These are phyloP conservation scores for Synanthedon formicaeformis DNA, from an alignment of 2,888 invertebrate species.

Conservation along the genomic window DNA sequence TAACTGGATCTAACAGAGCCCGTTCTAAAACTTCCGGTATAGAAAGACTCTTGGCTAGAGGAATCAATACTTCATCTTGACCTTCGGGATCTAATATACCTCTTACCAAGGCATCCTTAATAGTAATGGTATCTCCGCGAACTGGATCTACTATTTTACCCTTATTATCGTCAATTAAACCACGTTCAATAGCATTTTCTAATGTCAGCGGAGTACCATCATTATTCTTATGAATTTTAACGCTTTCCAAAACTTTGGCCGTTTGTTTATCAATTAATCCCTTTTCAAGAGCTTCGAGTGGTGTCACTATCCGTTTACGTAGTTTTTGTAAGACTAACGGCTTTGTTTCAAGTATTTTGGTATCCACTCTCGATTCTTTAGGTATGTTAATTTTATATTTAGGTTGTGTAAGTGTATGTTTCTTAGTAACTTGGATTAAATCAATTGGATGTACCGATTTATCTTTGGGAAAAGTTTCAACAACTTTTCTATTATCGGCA, in stretches of 20 bases:
- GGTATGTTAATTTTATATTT: conserved; percentile 76
- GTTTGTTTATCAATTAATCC: conserved; percentile 84
- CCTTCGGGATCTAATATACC: conserved; percentile 85
- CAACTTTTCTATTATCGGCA: conserved; percentile 36
- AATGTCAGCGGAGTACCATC: conserved; percentile 76
- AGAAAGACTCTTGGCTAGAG: conserved; percentile 83
- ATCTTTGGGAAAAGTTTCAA: conserved; percentile 20
- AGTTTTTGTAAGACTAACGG: conserved; percentile 82
- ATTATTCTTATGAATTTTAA: conserved; percentile 67
- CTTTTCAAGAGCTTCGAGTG: conserved; percentile 81
- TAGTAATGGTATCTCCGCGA: conserved; percentile 81
- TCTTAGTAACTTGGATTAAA: conserved; percentile 70
- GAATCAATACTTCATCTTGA: conserved; percentile 81
- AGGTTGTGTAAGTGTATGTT: conserved; percentile 71
- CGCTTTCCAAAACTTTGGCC: conserved; percentile 75
- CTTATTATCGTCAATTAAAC: conserved; percentile 77
- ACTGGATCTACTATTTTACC: conserved; percentile 88
- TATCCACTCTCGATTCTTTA: conserved; percentile 67
- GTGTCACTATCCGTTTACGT: conserved; percentile 79
- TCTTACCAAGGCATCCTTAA: conserved; percentile 85
- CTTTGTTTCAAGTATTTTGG: conserved; percentile 74
- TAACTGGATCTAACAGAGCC: conserved; percentile 82
- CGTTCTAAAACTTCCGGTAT: conserved; percentile 87
- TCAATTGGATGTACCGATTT: conserved; percentile 41
- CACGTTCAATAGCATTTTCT: conserved; percentile 79